Evolutionary conservation across 2,797 vertebrate species (phyloP), one percentile per base, ranked within the genome.

Genomic region (Neoniphon sammara): DNA sequence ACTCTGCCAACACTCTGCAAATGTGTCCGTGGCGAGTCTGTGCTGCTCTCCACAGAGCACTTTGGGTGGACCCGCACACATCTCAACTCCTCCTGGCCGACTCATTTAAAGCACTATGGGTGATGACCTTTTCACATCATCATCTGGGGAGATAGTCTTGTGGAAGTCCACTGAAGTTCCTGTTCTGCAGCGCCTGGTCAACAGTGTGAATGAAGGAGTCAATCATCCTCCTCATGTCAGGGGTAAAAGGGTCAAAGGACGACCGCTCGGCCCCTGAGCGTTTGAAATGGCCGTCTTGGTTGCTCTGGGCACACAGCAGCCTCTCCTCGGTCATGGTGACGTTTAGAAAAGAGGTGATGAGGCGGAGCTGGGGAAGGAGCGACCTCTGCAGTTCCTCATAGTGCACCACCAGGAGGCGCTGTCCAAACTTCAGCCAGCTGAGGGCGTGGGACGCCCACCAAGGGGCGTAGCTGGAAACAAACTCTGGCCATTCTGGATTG

Each of bases 401-500:
- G 74, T 99, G 97, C 1, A 99, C 80, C 14, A 99, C 88, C 3
- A 98, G 93, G 77, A 98, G 91, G 50, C 87, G 94, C 25, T 90
- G 94, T 17, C 96, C 96, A 0, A 96, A 97, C 78, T 92, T 95
- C 31, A 99, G 91, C 98, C 98, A 99, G 91, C 96, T 96, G 60
- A 99, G 89, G 1, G 96, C 94, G 0, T 99, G 97, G 3, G 97
- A 98, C 0, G 95, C 95, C 97, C 97, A 99, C 98, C 98, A 99
- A 0, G 97, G 96, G 0, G 97, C 96, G 0, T 99, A 99, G 88
- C 95, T 97, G 88, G 94, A 95, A 30, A 99, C 97, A 0, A 99
- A 99, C 15, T 98, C 98, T 0, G 97, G 96, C 98, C 98, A 99
- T 66, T 99, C 98, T 96, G 90, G 25, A 11, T 50, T 2, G 2